A percentile compares a stretch with the other conserved stretches of the same genome.
Evolutionary conservation across 2,797 vertebrate species (phyloP).

Genomic region (Gorsachius magnificus): DNA sequence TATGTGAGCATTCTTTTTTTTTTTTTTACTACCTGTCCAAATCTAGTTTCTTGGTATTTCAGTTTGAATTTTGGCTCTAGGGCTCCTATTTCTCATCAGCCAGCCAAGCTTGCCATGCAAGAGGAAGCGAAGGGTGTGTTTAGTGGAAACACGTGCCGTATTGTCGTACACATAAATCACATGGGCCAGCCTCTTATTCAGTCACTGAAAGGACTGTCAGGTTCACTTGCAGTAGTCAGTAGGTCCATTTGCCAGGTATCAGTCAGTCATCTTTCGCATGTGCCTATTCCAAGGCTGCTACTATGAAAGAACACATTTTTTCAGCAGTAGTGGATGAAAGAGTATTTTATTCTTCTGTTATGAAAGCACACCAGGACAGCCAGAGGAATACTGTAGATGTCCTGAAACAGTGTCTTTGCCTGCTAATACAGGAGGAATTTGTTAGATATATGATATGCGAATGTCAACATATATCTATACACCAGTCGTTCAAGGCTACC

Average conservation of each 20-base stretch:
- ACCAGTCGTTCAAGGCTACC: not conserved
- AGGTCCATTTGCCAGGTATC: not conserved
- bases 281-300: not conserved
- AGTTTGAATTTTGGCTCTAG: not conserved
- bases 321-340: not conserved
- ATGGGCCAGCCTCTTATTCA: fast-evolving
- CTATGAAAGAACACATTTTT: not conserved
- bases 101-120: not conserved
- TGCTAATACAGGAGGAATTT: not conserved
- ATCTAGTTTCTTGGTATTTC: not conserved
- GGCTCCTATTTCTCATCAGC: not conserved
- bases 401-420: not conserved
- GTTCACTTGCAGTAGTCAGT: not conserved
- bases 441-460: not conserved
- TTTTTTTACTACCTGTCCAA: not conserved
- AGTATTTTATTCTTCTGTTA: not conserved
- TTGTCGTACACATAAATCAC: not conserved
- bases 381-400: not conserved
- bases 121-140: not conserved
- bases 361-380: not conserved
- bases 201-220: not conserved
- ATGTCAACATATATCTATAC: fast-evolving
- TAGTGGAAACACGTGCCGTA: not conserved
- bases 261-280: not conserved
- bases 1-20: not conserved